Evolutionary conservation across 2,113 vertebrate species (phyloP), one percentile per base, ranked within the genome.

Genomic region (Chauna torquata): DNA sequence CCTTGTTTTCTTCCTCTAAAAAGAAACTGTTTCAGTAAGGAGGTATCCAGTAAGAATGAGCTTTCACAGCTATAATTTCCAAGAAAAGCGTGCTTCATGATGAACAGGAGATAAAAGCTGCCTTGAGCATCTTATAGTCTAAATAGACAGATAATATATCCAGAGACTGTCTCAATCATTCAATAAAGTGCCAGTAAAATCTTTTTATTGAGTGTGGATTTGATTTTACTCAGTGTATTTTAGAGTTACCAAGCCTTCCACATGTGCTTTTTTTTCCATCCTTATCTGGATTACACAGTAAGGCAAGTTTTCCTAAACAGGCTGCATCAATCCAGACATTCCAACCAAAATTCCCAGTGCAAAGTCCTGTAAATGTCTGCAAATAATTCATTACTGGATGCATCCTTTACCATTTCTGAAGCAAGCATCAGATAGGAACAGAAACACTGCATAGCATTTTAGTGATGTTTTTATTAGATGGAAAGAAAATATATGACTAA

Each of bases 401-500:
- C 10, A 90, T 77, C 13, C 64, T 91, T 95, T 90, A 70, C 50
- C 4, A 44, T 91, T 94, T 83, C 62, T 95, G 44, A 88, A 85
- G 42, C 8, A 96, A 91, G 68, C 23, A 80, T 64, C 17, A 68
- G 75, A 92, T 59, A 94, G 38, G 62, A 94, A 70, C 32, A 87
- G 49, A 22, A 94, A 77, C 20, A 49, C 23, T 62, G 19, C 27
- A 34, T 17, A 94, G 50, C 18, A 74, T 90, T 94, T 92, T 87
- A 82, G 66, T 59, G 81, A 79, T 91, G 20, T 62, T 94, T 96
- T 97, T 88, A 92, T 74, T 94, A 80, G 49, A 61, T 3, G 12
- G 66, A 94, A 82, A 62, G 58, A 94, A 95, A 96, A 97, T 91
- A 68, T 58, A 75, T 83, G 62, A 80, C 71, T 86, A 90, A 92